Conservation (phyloP, 2,113 vertebrate genomes). For the Hemicordylus capensis region DNA sequence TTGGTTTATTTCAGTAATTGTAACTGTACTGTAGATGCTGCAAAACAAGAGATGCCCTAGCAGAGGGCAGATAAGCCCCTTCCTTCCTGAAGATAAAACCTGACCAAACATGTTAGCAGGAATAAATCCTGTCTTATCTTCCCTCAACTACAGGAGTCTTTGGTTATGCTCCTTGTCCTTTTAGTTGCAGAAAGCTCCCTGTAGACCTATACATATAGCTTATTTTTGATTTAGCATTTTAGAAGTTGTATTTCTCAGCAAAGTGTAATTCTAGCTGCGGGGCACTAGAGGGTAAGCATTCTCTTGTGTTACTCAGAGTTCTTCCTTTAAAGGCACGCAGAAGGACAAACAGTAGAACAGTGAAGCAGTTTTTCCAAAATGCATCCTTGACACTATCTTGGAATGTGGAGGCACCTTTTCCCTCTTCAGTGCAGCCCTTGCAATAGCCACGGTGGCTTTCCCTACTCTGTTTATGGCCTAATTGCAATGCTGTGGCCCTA, state of each 20-base stretch:
- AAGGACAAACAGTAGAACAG: neutral
- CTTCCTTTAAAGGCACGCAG: neutral
- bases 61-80: neutral
- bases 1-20: constrained; percentile 12
- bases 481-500: neutral
- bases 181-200: neutral
- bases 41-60: neutral
- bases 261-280: too few relatives aligned
- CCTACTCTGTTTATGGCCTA: too few relatives aligned
- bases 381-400: too few relatives aligned
- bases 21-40: neutral
- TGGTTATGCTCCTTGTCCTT: neutral
- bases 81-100: neutral
- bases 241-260: neutral
- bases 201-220: neutral
- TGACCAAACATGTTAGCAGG: neutral
- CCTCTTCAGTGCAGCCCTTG: neutral
- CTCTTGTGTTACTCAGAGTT: neutral
- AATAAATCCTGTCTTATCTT: neutral
- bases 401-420: neutral
- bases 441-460: too few relatives aligned
- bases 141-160: neutral
- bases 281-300: neutral
- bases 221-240: neutral
- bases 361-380: neutral